Percentiles rank a stretch among this genome's conserved stretches.
Conservation (phyloP, 2,113 vertebrate genomes). For the Perca schrenkii region DNA sequence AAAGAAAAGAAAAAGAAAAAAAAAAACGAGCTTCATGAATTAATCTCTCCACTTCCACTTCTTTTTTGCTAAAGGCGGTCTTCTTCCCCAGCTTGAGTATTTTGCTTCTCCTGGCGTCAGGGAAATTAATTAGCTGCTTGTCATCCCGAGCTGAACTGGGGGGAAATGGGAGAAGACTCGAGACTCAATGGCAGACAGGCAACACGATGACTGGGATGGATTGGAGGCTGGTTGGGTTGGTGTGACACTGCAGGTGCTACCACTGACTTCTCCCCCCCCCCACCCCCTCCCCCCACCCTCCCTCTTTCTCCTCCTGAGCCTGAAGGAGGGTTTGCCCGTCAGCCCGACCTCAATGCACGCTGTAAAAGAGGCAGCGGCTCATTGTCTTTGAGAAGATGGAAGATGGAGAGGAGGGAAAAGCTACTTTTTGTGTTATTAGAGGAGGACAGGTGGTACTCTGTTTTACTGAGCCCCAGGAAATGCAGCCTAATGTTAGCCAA, state of each 20-base stretch:
- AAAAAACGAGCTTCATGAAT: slow-evolving; percentile 80
- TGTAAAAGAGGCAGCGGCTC: slow-evolving; percentile 54
- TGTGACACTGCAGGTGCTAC: slow-evolving; percentile 69
- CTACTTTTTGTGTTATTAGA: slow-evolving; percentile 73
- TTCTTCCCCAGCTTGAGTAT: slow-evolving; percentile 82
- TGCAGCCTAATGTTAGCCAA: slow-evolving; percentile 74
- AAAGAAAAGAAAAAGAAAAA: neutral
- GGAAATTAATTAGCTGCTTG: slow-evolving; percentile 88
- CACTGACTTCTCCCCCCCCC: neutral
- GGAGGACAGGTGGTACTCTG: slow-evolving; percentile 76
- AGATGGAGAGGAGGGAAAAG: slow-evolving; percentile 59
- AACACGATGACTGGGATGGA: slow-evolving; percentile 58
- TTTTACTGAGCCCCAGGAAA: slow-evolving; percentile 77
- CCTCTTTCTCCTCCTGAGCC: slow-evolving; percentile 37
- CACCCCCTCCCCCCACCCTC: neutral
- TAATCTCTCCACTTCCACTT: slow-evolving; percentile 83
- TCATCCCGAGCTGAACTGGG: slow-evolving; percentile 80
- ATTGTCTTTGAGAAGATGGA: slow-evolving; percentile 69
- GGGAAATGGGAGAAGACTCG: slow-evolving; percentile 69
- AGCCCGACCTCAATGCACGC: slow-evolving; percentile 46
- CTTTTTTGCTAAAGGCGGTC: slow-evolving; percentile 80
- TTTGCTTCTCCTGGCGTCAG: slow-evolving; percentile 74
- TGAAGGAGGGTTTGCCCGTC: slow-evolving; percentile 59
- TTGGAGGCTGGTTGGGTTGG: slow-evolving; percentile 49
- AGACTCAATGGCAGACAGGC: slow-evolving; percentile 53